Base-by-base conservation (phyloP, 1,140 invertebrate genomes). In the Trissolcus basalis region DNA sequence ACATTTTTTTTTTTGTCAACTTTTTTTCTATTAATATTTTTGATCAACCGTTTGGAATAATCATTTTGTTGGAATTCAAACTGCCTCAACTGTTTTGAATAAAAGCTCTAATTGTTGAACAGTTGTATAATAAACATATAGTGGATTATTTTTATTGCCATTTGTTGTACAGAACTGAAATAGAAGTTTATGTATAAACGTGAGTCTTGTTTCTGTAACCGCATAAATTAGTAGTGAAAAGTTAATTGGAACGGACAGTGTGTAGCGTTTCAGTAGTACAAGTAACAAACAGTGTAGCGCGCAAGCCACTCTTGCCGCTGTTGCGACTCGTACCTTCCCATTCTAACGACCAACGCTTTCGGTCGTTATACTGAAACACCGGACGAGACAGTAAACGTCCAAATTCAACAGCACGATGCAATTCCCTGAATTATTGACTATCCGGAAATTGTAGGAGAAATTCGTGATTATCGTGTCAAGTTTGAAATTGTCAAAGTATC, bases 221-320 rank as follows among this genome's bases (percentile, higher is more conserved):
- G 74, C 74, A 77, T 77, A 71, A 71, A 77, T 77, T 77, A 67
- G 67, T 77, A 71, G 74, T 77, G 74, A 77, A 77, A 77, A 77
- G 74, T 77, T 77, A 77, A 77, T 77, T 77, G 74, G 67, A 67
- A 70, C 74, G 68, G 67, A 77, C 74, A 68, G 67, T 71, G 74
- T 65, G 61, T 77, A 68, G 67, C 67, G 60, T 76, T 76, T 76
- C 73, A 70, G 73, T 64, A 69, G 65, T 76, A 70, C 65, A 76
- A 70, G 65, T 65, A 76, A 76, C 72, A 76, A 76, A 68, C 59
- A 69, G 54, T 64, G 69, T 65, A 72, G 69, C 60, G 54, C 60
- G 59, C 68, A 56, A 63, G 64, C 64, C 63, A 27, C 41, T 65
- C 49, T 51, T 60, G 1, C 63, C 61, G 36, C 63, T 56, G 55